phyloP scores from a whole-genome alignment of 2,113 vertebrate genomes.

The Tragelaphus imberbis region DNA sequence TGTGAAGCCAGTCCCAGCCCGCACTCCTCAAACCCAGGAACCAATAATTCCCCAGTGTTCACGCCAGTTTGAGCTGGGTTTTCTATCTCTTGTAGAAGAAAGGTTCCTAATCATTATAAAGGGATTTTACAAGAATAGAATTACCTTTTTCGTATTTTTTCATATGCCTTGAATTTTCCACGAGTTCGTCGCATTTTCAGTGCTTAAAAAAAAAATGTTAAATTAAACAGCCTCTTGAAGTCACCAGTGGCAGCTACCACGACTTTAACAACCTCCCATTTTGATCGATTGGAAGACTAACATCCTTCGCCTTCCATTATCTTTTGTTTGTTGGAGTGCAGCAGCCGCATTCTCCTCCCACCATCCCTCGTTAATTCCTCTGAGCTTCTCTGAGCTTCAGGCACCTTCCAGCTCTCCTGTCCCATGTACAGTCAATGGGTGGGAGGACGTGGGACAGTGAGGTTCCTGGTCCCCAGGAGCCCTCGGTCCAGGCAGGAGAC shows the following conservation, averaged over 20 bases:
- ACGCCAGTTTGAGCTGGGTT: neutral
- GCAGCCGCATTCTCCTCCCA: neutral
- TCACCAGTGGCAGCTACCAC: neutral
- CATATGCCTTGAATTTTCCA: neutral
- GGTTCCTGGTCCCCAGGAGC: neutral
- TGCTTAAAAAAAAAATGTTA: neutral
- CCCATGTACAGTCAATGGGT: neutral
- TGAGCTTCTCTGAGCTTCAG: neutral
- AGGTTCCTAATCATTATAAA: neutral
- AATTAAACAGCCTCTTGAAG: neutral
- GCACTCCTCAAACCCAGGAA: neutral
- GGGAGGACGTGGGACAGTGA: neutral
- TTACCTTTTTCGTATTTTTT: neutral
- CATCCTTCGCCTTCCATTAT: neutral
- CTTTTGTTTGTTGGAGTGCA: neutral
- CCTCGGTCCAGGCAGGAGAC: neutral
- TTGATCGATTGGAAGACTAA: neutral
- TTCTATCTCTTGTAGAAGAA: conserved; percentile 3
- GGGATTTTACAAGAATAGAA: conserved; percentile 26
- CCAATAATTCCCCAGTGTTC: neutral
- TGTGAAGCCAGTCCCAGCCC: neutral
- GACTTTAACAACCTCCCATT: neutral
- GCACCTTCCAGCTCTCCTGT: neutral
- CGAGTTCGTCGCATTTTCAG: neutral
- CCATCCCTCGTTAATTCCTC: neutral